Base-by-base conservation (phyloP, 1,140 invertebrate species). In the Leptonema lineaticorne region DNA sequence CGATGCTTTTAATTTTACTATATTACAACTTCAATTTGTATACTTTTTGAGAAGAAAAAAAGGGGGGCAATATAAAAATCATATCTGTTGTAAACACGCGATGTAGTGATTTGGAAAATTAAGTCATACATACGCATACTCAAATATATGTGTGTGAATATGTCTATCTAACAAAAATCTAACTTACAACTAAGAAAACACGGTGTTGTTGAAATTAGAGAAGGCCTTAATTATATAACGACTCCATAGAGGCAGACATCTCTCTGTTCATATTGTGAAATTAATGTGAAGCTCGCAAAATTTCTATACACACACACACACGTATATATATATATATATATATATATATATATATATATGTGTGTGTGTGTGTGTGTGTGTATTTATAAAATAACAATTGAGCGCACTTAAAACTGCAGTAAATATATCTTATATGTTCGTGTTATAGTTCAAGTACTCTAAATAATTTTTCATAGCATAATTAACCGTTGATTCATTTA, bases 31-130 rank as follows among this genome's bases (percentile, higher is more conserved):
- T 41, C 37, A 41, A 41, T 41, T 41, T 41, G 37, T 41, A 41
- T 41, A 14, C 37, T 41, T 41, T 41, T 16, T 14, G 16, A 41
- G n/a, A n/a, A n/a, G n/a, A n/a, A n/a, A n/a, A n/a, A n/a, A n/a
- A n/a, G n/a, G n/a, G n/a, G n/a, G n/a, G n/a, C n/a, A n/a, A n/a
- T n/a, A n/a, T n/a, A n/a, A 41, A 41, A 41, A 14, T 16, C 37
- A 41, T 41, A 9, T 41, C 37, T 11, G 37, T n/a, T n/a, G n/a
- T 20, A 26, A 26, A 24, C 50, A 53, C 50, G 50, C 50, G 27
- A 53, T 53, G 50, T 24, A 53, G 50, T 53, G 50, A 53, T 53
- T 53, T 53, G 22, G 50, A 26, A 53, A 53, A 53, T 26, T 20
- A 53, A 24, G 50, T 24, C 27, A 53, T 11, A 48, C 22, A 48